Evolutionary conservation across 2,113 vertebrate genomes (phyloP).

Genomic region (Chamaea fasciata): DNA sequence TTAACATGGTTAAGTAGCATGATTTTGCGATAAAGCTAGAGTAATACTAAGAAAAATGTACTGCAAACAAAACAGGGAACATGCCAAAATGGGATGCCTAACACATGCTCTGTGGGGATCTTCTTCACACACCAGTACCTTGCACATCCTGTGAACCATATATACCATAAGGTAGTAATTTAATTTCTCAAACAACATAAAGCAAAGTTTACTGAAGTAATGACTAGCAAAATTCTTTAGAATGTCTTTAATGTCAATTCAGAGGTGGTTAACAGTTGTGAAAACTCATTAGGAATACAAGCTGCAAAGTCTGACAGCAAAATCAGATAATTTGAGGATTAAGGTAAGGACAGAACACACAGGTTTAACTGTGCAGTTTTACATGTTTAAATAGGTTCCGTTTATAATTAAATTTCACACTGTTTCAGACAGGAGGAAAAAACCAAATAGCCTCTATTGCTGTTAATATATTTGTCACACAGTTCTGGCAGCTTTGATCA

Average conservation of each 20-base stretch:
- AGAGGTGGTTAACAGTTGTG: background rate
- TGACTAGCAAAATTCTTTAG: background rate
- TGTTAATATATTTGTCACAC: background rate
- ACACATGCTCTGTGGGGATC: background rate
- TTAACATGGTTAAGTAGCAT: background rate
- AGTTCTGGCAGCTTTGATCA: slow-evolving; percentile 44
- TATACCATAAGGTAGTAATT: background rate
- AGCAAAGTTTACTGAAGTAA: background rate
- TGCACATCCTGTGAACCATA: background rate
- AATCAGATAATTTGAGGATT: background rate
- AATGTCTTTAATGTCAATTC: background rate
- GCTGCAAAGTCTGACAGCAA: background rate
- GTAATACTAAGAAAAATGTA: background rate
- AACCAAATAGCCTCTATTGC: background rate
- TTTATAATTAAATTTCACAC: slow-evolving; percentile 28
- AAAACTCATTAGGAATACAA: slow-evolving; percentile 18
- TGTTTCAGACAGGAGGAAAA: background rate
- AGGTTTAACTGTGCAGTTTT: background rate
- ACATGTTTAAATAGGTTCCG: background rate
- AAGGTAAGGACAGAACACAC: background rate
- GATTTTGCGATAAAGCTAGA: background rate
- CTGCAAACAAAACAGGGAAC: background rate
- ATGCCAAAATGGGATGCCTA: background rate
- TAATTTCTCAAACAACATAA: background rate
- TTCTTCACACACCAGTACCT: background rate